These are phyloP conservation scores for Xerus rutilus DNA, from an alignment of 2,797 vertebrate genomes.

Conservation along the genomic window DNA sequence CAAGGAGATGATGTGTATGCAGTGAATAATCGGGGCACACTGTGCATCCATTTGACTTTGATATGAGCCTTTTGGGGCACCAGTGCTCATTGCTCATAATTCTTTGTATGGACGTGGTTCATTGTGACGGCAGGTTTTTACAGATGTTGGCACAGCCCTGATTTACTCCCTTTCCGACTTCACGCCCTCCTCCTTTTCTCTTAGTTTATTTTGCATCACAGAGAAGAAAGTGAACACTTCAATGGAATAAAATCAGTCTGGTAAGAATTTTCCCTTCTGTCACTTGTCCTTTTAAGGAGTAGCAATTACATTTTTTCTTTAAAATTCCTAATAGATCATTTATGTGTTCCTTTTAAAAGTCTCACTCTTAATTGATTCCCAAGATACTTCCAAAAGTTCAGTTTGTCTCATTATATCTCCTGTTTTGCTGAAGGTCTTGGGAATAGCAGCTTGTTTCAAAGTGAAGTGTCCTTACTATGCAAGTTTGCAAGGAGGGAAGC, in stretches of 20 bases:
- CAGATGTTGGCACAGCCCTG: too few species aligned
- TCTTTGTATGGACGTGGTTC: not conserved
- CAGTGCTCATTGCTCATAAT: not conserved
- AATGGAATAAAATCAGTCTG: not conserved
- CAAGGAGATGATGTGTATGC: too few species aligned
- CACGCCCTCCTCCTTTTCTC: not conserved
- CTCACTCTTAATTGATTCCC: constrained; percentile 8
- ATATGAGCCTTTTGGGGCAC: not conserved
- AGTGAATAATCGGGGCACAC: too few species aligned
- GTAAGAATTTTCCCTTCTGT: not conserved
- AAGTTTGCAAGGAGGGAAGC: not conserved
- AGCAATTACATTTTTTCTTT: not conserved
- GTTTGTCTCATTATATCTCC: constrained; percentile 24
- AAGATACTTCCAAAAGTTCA: not conserved
- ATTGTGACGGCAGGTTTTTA: not conserved
- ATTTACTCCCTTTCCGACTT: not conserved
- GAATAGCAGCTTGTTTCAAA: not conserved
- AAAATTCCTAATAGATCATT: not conserved
- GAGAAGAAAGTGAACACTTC: not conserved
- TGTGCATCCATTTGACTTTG: not conserved
- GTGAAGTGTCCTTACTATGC: not conserved
- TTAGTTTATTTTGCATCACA: not conserved
- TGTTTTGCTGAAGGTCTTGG: not conserved
- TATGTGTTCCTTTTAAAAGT: constrained; percentile 13
- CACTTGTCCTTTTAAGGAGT: not conserved